A percentile compares a stretch with the other conserved stretches of the same genome.
Evolutionary conservation across 2,888 invertebrate genomes (phyloP).

Genomic region (Monochamus alternatus): DNA sequence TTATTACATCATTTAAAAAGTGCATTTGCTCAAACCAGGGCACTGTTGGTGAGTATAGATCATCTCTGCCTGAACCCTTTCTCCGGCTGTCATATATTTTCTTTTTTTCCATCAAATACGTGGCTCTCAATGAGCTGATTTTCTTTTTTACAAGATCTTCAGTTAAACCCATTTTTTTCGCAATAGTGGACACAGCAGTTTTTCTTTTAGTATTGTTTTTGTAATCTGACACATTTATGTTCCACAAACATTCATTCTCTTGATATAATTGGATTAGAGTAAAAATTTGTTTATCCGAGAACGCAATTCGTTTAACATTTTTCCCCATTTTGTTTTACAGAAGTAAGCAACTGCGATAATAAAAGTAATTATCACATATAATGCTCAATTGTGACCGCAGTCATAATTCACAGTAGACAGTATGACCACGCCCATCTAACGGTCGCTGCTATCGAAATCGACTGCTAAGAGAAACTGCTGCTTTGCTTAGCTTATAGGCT

Average conservation of each 20-base stretch:
- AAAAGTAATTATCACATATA: neutral
- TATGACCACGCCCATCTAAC: neutral
- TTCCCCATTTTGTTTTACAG: neutral
- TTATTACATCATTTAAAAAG: neutral
- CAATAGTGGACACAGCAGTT: neutral
- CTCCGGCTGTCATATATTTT: neutral
- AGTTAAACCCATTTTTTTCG: neutral
- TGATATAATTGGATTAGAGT: neutral
- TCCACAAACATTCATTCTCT: neutral
- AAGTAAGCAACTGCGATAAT: neutral
- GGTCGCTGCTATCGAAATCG: neutral
- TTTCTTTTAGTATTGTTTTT: neutral
- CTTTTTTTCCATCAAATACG: neutral
- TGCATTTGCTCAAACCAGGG: neutral
- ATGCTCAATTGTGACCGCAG: neutral
- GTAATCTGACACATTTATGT: neutral
- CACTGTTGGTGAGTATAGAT: neutral
- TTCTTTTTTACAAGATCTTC: neutral
- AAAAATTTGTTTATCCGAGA: neutral
- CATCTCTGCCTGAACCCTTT: neutral
- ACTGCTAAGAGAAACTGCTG: conserved; percentile 18
- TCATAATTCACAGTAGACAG: neutral
- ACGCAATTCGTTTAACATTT: neutral
- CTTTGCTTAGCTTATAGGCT: neutral
- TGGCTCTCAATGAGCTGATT: neutral